Conservation (phyloP, 2,113 vertebrate species). For the Larimichthys polyactis region DNA sequence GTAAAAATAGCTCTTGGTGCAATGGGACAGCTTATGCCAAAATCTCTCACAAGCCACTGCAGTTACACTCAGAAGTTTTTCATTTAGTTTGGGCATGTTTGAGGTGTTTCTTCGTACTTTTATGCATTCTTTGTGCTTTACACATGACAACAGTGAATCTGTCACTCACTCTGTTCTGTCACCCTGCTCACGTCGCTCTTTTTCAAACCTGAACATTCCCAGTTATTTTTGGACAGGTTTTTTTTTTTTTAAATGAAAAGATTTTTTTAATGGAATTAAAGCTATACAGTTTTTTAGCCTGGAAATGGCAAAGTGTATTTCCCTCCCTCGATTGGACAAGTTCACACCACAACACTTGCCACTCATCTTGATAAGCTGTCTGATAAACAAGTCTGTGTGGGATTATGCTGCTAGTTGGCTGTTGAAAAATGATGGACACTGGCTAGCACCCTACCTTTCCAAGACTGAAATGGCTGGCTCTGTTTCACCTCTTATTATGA, state of each 20-base stretch:
- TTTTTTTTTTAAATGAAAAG: slow-evolving; percentile 45
- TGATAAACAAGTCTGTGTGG: slow-evolving; percentile 51
- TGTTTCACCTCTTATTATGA: neutral
- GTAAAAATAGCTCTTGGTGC: slow-evolving; percentile 83
- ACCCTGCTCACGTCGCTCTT: slow-evolving; percentile 37
- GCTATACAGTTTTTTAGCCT: neutral
- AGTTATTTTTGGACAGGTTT: slow-evolving; percentile 59
- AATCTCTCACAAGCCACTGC: slow-evolving; percentile 76
- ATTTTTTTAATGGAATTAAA: slow-evolving; percentile 39
- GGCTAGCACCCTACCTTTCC: neutral
- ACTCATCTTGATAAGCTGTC: slow-evolving; percentile 64
- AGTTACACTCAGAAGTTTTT: slow-evolving; percentile 72
- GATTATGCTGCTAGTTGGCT: slow-evolving; percentile 53
- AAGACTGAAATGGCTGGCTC: slow-evolving; percentile 15
- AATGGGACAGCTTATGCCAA: slow-evolving; percentile 81
- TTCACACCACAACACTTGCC: slow-evolving; percentile 47
- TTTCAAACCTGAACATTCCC: slow-evolving; percentile 49
- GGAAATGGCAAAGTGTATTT: slow-evolving; percentile 15
- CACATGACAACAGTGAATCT: slow-evolving; percentile 50
- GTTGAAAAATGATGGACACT: slow-evolving; percentile 14
- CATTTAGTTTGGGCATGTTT: slow-evolving; percentile 71
- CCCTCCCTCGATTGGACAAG: slow-evolving; percentile 23
- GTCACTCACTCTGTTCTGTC: slow-evolving; percentile 70
- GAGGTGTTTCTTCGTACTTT: slow-evolving; percentile 59
- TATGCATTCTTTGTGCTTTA: slow-evolving; percentile 47